phyloP scores from a whole-genome alignment of 2,888 invertebrate genomes.

The Sepiola atlantica region DNA sequence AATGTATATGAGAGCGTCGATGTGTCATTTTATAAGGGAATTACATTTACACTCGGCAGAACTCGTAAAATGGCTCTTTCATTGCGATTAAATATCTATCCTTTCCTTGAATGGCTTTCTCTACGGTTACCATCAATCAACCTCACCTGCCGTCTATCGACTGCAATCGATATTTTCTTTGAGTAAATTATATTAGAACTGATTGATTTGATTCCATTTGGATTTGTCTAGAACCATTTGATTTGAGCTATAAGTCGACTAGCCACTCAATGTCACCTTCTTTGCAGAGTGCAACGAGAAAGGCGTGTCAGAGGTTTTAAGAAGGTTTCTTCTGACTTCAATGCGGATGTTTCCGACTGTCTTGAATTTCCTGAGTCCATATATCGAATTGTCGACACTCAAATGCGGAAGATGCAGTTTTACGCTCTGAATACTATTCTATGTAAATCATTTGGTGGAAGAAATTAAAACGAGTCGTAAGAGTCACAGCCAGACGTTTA shows the following conservation, averaged over 20 bases:
- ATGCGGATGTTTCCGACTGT: not conserved
- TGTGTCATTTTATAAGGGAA: not conserved
- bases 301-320: not conserved
- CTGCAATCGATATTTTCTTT: conserved; percentile 4
- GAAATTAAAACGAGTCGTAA: too few species aligned
- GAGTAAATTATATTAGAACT: not conserved
- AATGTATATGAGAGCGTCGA: not conserved
- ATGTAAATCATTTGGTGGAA: too few species aligned
- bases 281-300: not conserved
- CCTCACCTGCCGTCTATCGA: not conserved
- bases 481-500: too few species aligned
- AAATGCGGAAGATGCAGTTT: not conserved
- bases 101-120: not conserved
- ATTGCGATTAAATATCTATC: not conserved
- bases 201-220: conserved; percentile 6
- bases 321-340: not conserved
- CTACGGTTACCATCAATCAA: not conserved
- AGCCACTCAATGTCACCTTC: not conserved
- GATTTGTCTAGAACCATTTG: not conserved
- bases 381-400: not conserved
- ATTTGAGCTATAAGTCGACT: not conserved
- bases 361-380: not conserved
- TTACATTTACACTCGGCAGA: not conserved
- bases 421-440: not conserved
- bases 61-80: not conserved